Evolutionary conservation across 2,113 vertebrate genomes (phyloP).

Genomic region (Cairina moschata): DNA sequence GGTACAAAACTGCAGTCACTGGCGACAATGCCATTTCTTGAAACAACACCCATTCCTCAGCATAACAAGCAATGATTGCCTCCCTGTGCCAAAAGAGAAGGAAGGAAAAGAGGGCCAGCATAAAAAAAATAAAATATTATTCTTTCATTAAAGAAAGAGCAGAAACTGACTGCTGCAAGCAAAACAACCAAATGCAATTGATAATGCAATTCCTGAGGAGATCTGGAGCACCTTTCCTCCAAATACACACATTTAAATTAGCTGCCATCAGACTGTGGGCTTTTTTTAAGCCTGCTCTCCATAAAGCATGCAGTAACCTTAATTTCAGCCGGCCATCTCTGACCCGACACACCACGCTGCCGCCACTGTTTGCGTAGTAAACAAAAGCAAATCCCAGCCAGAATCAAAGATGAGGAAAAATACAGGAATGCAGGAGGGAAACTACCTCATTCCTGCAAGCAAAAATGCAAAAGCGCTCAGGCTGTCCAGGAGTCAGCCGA

Average conservation of each 20-base stretch:
- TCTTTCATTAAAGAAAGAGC: constrained; percentile 10
- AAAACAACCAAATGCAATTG: background rate
- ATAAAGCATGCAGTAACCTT: background rate
- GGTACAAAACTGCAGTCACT: background rate
- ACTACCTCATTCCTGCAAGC: background rate
- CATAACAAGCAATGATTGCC: background rate
- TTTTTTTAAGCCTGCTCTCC: background rate
- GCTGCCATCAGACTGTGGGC: background rate
- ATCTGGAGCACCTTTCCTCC: background rate
- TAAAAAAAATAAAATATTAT: background rate
- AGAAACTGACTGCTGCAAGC: background rate
- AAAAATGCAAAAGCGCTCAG: constrained; percentile 43
- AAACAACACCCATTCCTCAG: background rate
- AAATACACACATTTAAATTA: background rate
- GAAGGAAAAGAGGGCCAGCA: rapidly evolving
- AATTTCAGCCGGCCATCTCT: background rate
- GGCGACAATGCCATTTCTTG: background rate
- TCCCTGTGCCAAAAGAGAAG: background rate
- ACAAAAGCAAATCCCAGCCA: background rate
- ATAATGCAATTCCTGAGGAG: background rate
- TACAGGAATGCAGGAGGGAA: constrained; percentile 34
- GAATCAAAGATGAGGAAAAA: background rate
- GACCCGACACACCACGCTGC: background rate
- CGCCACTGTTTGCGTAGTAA: background rate
- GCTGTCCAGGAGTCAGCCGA: constrained; percentile 33